Conservation (phyloP, 2,113 vertebrate species). For the Dunckerocampus dactyliophorus region DNA sequence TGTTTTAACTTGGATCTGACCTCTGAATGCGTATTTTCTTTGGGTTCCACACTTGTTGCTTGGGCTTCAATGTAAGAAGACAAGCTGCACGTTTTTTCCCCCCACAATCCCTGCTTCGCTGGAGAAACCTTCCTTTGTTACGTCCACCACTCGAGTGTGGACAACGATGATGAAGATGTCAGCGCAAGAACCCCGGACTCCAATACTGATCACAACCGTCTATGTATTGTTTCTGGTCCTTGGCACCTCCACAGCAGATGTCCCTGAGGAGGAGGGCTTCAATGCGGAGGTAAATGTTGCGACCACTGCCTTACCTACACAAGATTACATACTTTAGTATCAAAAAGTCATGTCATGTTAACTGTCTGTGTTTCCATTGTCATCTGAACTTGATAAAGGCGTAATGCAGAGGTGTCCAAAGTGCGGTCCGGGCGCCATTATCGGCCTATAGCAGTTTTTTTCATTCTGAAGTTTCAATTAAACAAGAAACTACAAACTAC, state of each 20-base stretch:
- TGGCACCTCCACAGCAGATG: slow-evolving; percentile 21
- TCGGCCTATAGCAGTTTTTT: too few relatives aligned
- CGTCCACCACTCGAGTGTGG: not conserved
- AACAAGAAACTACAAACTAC: too few relatives aligned
- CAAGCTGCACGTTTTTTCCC: not conserved
- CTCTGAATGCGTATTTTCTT: too few relatives aligned
- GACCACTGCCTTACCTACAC: too few relatives aligned
- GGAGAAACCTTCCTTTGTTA: slow-evolving; percentile 9
- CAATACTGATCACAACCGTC: slow-evolving; percentile 9
- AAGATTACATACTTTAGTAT: too few relatives aligned
- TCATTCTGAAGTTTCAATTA: too few relatives aligned
- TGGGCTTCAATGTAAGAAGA: slow-evolving; percentile 1
- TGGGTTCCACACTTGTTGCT: not conserved
- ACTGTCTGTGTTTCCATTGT: too few relatives aligned
- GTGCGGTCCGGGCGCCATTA: too few relatives aligned
- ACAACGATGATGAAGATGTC: slow-evolving; percentile 38
- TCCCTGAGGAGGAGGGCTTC: slow-evolving; percentile 55
- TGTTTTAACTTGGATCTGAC: not conserved
- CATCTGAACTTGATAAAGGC: too few relatives aligned
- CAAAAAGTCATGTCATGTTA: too few relatives aligned
- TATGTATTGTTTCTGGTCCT: slow-evolving; percentile 20
- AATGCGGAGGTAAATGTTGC: slow-evolving; percentile 69
- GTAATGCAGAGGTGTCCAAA: too few relatives aligned
- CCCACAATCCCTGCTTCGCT: not conserved
- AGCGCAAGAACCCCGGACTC: slow-evolving; percentile 25